phyloP scores from a whole-genome alignment of 2,113 vertebrate species.

The Murina feae region DNA sequence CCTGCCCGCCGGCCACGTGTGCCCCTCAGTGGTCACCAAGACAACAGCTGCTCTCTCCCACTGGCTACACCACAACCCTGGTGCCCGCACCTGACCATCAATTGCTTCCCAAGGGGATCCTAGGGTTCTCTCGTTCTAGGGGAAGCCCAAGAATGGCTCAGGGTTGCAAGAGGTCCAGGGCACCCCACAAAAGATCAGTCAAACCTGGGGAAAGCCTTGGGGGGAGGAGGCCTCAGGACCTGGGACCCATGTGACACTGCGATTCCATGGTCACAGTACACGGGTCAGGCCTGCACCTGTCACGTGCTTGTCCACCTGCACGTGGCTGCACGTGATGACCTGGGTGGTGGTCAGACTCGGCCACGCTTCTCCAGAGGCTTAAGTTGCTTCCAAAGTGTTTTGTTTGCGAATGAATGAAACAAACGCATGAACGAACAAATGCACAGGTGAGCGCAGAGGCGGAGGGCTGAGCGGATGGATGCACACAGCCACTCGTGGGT shows the following conservation, averaged over 20 bases:
- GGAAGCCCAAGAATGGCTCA: neutral
- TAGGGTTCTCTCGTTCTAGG: neutral
- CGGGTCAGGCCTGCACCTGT: neutral
- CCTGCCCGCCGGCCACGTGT: no score
- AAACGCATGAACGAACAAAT: neutral
- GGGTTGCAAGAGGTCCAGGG: neutral
- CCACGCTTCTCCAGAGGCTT: neutral
- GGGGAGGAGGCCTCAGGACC: neutral
- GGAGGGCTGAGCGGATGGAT: neutral
- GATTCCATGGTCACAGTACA: neutral
- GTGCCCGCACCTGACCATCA: neutral
- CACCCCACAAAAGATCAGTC: neutral
- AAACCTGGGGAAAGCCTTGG: neutral
- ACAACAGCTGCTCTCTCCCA: neutral
- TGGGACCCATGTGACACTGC: neutral
- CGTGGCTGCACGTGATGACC: neutral
- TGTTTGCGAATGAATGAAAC: neutral
- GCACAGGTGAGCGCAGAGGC: neutral
- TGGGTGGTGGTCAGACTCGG: neutral
- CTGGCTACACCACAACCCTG: neutral
- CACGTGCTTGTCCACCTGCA: no score
- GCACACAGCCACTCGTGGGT: neutral
- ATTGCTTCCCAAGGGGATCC: neutral
- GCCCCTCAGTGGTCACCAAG: neutral
- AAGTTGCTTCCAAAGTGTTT: neutral